These are phyloP conservation scores for Cyclargus thomasi DNA, from an alignment of 1,140 invertebrate species.

Conservation along the genomic window DNA sequence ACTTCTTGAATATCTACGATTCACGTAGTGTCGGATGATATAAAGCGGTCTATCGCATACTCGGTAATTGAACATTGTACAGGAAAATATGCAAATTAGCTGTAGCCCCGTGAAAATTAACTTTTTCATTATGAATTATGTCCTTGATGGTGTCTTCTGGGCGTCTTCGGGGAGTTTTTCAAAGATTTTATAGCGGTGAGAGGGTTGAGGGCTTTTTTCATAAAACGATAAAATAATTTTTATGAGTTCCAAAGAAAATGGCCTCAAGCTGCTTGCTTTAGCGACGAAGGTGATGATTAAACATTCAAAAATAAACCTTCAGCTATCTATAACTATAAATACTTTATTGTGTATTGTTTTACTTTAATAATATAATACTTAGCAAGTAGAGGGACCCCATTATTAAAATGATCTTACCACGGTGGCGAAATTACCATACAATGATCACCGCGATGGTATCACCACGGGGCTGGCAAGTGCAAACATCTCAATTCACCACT, in stretches of 20 bases:
- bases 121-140: slow-evolving; percentile 75
- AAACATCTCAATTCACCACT: too few species aligned
- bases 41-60: slow-evolving; percentile 28
- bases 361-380: too few species aligned
- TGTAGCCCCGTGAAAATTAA: slow-evolving; percentile 65
- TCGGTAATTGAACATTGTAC: slow-evolving; percentile 59
- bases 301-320: too few species aligned
- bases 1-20: not conserved
- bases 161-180: slow-evolving; percentile 66
- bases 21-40: not conserved
- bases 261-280: not conserved
- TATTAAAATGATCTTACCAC: too few species aligned
- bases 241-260: not conserved
- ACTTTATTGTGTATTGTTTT: too few species aligned
- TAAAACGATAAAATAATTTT: slow-evolving; percentile 11
- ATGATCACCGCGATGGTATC: too few species aligned
- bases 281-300: not conserved
- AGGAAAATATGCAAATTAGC: slow-evolving; percentile 70
- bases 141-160: slow-evolving; percentile 58
- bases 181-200: slow-evolving; percentile 54
- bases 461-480: too few species aligned
- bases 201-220: slow-evolving; percentile 19
- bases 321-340: too few species aligned
- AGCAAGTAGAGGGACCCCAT: too few species aligned
- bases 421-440: too few species aligned